Conservation (phyloP, 2,113 vertebrate genomes). For the Romanogobio albipinnatus region DNA sequence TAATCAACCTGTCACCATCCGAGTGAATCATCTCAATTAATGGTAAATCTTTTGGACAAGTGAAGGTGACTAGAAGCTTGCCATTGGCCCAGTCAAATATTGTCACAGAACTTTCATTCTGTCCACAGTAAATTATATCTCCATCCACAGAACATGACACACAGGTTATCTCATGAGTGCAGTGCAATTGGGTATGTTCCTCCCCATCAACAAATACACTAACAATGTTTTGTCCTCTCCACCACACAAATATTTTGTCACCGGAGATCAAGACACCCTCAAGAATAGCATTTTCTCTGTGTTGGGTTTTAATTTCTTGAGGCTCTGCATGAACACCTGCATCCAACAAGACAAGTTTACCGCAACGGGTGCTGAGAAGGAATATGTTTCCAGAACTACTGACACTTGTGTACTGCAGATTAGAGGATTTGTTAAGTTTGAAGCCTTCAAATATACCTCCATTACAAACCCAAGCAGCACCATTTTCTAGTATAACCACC, state of each 20-base stretch:
- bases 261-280: slow-evolving; percentile 61
- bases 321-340: slow-evolving; percentile 57
- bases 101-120: slow-evolving; percentile 67
- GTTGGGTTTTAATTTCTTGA: slow-evolving; percentile 58
- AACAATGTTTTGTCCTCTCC: slow-evolving; percentile 61
- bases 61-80: slow-evolving; percentile 58
- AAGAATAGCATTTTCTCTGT: slow-evolving; percentile 7
- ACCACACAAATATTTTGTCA: slow-evolving; percentile 69
- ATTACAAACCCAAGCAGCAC: slow-evolving; percentile 72
- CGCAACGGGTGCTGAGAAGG: slow-evolving; percentile 68
- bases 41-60: slow-evolving; percentile 55
- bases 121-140: slow-evolving; percentile 72
- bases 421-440: slow-evolving; percentile 52
- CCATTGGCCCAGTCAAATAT: slow-evolving; percentile 67
- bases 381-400: slow-evolving; percentile 64
- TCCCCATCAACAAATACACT: slow-evolving; percentile 64
- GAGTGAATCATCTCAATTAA: slow-evolving; percentile 64
- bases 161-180: slow-evolving; percentile 69
- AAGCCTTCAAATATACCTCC: slow-evolving; percentile 53
- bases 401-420: slow-evolving; percentile 67
- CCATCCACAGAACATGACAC: slow-evolving; percentile 63
- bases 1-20: slow-evolving; percentile 59
- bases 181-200: slow-evolving; percentile 60
- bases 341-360: slow-evolving; percentile 70
- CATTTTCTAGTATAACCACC: slow-evolving; percentile 64